These are phyloP conservation scores for Cherax destructor DNA, from an alignment of 1,140 invertebrate species.

Conservation along the genomic window DNA sequence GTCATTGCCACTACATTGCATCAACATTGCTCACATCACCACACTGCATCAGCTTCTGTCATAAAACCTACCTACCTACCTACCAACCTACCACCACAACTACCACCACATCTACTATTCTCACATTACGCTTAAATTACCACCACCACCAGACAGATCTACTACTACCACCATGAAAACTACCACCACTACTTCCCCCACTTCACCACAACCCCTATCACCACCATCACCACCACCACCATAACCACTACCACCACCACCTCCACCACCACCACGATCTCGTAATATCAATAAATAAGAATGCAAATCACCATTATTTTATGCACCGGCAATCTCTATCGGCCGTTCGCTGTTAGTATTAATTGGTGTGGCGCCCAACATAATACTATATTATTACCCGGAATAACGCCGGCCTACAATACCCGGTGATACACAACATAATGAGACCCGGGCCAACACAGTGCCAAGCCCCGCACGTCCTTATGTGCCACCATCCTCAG, in stretches of 20 bases:
- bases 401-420: conserved; percentile 28
- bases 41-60: too few species aligned
- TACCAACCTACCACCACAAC: too few species aligned
- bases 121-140: too few species aligned
- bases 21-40: too few species aligned
- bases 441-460: conserved; percentile 24
- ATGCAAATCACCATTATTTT: conserved; percentile 50
- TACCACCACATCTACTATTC: too few species aligned
- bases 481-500: neutral
- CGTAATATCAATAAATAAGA: conserved; percentile 35
- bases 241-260: too few species aligned
- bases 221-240: neutral
- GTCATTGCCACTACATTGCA: too few species aligned
- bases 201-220: neutral
- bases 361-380: conserved; percentile 33
- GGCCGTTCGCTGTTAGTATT: conserved; percentile 19
- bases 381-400: conserved; percentile 47
- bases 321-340: conserved; percentile 46
- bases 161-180: too few species aligned
- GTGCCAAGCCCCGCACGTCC: neutral
- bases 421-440: conserved; percentile 43
- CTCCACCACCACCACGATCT: neutral
- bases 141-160: too few species aligned
- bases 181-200: too few species aligned
- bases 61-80: too few species aligned